Percentiles rank a stretch among this genome's conserved stretches.
Evolutionary conservation across 2,888 invertebrate species (phyloP).

Genomic region (Meandrusa payeni): DNA sequence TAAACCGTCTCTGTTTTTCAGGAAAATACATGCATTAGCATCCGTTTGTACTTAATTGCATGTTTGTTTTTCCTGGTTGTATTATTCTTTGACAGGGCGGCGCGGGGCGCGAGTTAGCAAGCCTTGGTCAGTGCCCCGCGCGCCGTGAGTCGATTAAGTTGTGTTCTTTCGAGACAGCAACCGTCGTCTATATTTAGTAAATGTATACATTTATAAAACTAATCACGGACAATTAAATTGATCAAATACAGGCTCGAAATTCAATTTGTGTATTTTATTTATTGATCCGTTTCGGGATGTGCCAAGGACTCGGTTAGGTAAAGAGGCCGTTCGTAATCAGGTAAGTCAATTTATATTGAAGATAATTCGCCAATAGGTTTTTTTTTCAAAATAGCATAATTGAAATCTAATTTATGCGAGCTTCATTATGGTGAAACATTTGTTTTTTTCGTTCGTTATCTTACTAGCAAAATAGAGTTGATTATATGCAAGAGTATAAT

Average conservation of each 20-base stretch:
- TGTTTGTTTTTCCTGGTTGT: constrained; percentile 50
- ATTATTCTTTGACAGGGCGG: constrained; percentile 52
- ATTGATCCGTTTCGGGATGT: constrained; percentile 26
- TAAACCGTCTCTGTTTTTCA: too few species aligned
- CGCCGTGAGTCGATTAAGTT: constrained; percentile 46
- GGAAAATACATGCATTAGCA: too few species aligned
- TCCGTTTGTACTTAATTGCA: constrained; percentile 38
- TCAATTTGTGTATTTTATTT: not conserved
- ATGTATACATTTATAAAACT: constrained; percentile 5
- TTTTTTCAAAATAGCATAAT: too few species aligned
- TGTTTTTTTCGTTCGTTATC: too few species aligned
- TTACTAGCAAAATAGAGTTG: not conserved
- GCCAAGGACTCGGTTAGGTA: constrained; percentile 23
- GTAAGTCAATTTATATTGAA: constrained; percentile 21
- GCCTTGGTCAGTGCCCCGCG: constrained; percentile 68
- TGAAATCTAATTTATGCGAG: too few species aligned
- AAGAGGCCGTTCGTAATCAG: constrained; percentile 20
- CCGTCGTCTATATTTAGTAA: constrained; percentile 14
- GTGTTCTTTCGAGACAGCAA: constrained; percentile 28
- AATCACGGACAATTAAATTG: not conserved
- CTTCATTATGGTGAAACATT: too few species aligned
- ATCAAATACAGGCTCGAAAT: not conserved
- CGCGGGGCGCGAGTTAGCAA: constrained; percentile 56
- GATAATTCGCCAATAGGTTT: not conserved
- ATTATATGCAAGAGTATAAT: too few species aligned